A percentile compares a stretch with the other conserved stretches of the same genome.
Evolutionary conservation across 2,888 invertebrate species (phyloP).

Genomic region (Reticulitermes lucifugus): DNA sequence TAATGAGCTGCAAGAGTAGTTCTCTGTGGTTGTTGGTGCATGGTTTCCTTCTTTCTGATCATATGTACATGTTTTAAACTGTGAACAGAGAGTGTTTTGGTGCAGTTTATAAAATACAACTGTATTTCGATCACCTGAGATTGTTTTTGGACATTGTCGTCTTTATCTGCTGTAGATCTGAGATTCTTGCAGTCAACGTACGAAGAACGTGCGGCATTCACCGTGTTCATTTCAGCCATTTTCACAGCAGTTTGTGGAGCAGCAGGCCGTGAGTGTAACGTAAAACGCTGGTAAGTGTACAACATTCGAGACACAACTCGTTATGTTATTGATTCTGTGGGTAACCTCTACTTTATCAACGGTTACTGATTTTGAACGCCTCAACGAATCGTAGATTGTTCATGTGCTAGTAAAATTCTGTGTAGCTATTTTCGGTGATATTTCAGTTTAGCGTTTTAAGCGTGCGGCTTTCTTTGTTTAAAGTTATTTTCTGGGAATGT

Average conservation of each 20-base stretch:
- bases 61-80: constrained; percentile 11
- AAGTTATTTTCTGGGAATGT: neutral
- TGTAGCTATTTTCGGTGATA: too few relatives aligned
- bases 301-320: too few relatives aligned
- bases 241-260: neutral
- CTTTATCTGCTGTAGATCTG: constrained; percentile 20
- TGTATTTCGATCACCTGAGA: neutral
- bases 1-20: neutral
- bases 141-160: constrained; percentile 2
- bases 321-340: too few relatives aligned
- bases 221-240: neutral
- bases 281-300: neutral
- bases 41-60: constrained; percentile 16
- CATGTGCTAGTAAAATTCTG: too few relatives aligned
- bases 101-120: neutral
- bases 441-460: too few relatives aligned
- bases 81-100: constrained; percentile 14
- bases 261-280: neutral
- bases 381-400: too few relatives aligned
- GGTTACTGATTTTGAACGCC: too few relatives aligned
- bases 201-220: neutral
- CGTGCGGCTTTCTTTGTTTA: too few relatives aligned
- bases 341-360: too few relatives aligned
- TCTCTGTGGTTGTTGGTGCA: constrained; percentile 21
- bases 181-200: neutral